Evolutionary conservation across 2,113 vertebrate species (phyloP).

Genomic region (Catharus minimus): DNA sequence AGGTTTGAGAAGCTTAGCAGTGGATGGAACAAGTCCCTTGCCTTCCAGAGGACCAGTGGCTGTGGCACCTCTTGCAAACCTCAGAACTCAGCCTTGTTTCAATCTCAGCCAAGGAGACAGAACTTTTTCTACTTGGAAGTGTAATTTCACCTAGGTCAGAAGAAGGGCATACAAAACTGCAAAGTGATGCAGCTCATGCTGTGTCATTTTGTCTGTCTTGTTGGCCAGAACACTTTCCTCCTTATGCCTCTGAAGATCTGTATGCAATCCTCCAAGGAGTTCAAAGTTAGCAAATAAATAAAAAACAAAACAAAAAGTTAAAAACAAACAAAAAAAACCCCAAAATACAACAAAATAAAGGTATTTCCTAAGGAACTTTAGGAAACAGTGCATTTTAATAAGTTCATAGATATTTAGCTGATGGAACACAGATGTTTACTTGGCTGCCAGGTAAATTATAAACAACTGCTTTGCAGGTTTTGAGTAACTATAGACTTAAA

Average conservation of each 20-base stretch:
- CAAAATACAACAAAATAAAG: neutral
- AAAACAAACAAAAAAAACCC: neutral
- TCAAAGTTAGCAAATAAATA: neutral
- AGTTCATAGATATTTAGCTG: neutral
- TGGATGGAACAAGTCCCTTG: neutral
- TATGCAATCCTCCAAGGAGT: neutral
- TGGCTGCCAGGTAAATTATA: neutral
- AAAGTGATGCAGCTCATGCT: conserved; percentile 48
- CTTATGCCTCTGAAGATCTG: neutral
- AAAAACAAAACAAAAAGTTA: neutral
- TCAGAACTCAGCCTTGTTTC: neutral
- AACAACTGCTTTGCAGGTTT: neutral
- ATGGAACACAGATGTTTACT: neutral
- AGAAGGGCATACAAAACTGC: conserved; percentile 18
- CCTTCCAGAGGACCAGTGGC: neutral
- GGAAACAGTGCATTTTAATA: neutral
- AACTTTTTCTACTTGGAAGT: conserved; percentile 7
- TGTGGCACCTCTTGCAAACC: neutral
- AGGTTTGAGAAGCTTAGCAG: neutral
- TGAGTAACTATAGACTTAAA: neutral
- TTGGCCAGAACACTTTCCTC: neutral
- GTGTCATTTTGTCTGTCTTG: conserved; percentile 40
- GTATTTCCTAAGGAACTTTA: neutral
- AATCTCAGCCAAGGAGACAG: neutral
- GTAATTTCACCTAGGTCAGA: conserved; percentile 1